Conservation (phyloP, 2,113 vertebrate genomes). For the Regulus satrapa region DNA sequence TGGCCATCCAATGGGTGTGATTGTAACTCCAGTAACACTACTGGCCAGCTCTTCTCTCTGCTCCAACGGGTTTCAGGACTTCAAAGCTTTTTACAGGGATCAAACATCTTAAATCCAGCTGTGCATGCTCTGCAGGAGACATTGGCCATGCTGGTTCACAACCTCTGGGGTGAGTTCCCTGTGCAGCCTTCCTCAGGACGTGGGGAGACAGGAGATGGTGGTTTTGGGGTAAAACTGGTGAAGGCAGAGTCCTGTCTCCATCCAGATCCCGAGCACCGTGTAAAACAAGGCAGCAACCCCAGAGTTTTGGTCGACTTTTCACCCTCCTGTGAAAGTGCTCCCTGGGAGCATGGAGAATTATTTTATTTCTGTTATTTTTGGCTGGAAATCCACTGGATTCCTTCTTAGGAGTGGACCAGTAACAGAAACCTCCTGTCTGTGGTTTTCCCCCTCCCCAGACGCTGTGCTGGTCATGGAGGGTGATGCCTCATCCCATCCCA, state of each 20-base stretch:
- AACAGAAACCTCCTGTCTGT: background rate
- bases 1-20: rapidly evolving
- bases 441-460: background rate
- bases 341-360: background rate
- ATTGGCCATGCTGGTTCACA: rapidly evolving
- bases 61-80: background rate
- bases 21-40: background rate
- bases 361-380: background rate
- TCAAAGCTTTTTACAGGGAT: background rate
- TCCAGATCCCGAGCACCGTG: rapidly evolving
- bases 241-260: background rate
- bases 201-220: rapidly evolving
- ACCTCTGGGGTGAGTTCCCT: background rate
- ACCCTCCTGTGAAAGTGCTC: background rate
- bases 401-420: background rate
- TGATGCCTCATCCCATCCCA: background rate
- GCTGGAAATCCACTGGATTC: background rate
- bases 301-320: background rate
- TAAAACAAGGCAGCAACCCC: background rate
- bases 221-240: background rate
- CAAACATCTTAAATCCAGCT: background rate
- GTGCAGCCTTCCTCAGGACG: background rate
- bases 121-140: background rate
- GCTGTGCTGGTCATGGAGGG: background rate
- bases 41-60: background rate